A percentile compares a stretch with the other conserved stretches of the same genome.
Evolutionary conservation across 2,797 vertebrate genomes (phyloP).

Genomic region (Nannoperca obscura): DNA sequence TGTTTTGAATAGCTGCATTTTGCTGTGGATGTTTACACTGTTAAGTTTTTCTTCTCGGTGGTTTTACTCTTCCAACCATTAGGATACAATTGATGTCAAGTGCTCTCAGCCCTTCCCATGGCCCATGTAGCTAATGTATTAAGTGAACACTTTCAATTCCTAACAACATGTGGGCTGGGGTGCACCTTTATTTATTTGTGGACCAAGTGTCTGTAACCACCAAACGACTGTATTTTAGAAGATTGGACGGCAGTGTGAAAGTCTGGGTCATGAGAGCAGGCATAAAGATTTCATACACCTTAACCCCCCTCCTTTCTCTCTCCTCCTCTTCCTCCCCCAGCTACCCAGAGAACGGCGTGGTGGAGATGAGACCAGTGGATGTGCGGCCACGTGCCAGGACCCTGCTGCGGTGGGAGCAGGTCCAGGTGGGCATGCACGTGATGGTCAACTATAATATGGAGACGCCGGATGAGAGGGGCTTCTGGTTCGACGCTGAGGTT

Average conservation of each 20-base stretch:
- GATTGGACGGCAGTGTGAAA: constrained; percentile 11
- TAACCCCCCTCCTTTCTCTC: neutral
- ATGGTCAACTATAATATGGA: constrained; percentile 99
- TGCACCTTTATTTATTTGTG: neutral
- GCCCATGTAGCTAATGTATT: neutral
- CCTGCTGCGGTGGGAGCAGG: constrained; percentile 92
- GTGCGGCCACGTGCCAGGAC: constrained; percentile 94
- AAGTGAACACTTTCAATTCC: neutral
- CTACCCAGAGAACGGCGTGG: constrained; percentile 94
- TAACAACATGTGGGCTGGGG: neutral
- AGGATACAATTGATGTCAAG: neutral
- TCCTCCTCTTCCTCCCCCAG: constrained; percentile 68
- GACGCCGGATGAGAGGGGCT: constrained; percentile 95
- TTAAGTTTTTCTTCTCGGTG: neutral
- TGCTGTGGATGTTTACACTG: neutral
- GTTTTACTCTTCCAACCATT: neutral
- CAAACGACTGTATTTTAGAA: neutral
- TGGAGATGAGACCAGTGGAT: constrained; percentile 87
- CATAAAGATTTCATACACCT: neutral
- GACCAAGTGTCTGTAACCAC: neutral
- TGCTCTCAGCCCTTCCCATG: neutral
- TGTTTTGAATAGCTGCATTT: constrained; percentile 3
- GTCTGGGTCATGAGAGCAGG: neutral
- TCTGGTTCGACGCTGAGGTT: constrained; percentile 98
- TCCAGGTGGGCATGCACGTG: constrained; percentile 91